phyloP scores from a whole-genome alignment of 2,888 invertebrate genomes.

The Thera obeliscata region DNA sequence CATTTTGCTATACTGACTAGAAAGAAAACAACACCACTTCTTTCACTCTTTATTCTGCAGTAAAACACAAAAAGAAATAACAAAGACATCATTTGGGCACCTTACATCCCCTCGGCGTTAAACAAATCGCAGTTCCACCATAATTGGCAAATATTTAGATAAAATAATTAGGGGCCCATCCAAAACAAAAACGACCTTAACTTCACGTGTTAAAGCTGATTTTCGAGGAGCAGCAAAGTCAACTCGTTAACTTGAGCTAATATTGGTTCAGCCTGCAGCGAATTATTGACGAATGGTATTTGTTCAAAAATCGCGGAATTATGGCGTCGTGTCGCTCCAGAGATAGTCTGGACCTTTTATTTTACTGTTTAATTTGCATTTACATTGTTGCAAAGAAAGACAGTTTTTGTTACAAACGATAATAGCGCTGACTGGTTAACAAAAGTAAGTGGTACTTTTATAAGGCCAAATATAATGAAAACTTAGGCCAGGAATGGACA shows the following conservation, averaged over 20 bases:
- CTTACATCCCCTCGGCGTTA: constrained; percentile 44
- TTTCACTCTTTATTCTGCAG: neutral
- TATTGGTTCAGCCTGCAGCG: constrained; percentile 67
- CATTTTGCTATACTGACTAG: too few relatives aligned
- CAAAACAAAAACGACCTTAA: constrained; percentile 12
- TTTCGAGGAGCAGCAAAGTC: constrained; percentile 27
- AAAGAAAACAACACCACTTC: too few relatives aligned
- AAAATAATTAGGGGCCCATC: constrained; percentile 61
- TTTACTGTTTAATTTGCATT: constrained; percentile 19
- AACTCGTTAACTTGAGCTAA: constrained; percentile 74
- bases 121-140: constrained; percentile 54
- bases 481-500: too few relatives aligned
- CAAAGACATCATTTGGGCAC: constrained; percentile 18
- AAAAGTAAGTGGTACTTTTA: too few relatives aligned
- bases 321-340: constrained; percentile 27
- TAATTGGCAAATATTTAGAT: constrained; percentile 74
- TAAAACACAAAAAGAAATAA: constrained; percentile 6
- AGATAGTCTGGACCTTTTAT: constrained; percentile 19
- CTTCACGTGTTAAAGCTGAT: constrained; percentile 1
- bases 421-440: too few relatives aligned
- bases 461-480: too few relatives aligned
- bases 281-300: constrained; percentile 72
- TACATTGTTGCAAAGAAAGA: constrained; percentile 3
- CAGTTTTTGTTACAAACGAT: neutral
- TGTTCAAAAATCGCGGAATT: constrained; percentile 63